Evolutionary conservation across 2,888 invertebrate species (phyloP).

Genomic region (Xanthostigma xanthostigma): DNA sequence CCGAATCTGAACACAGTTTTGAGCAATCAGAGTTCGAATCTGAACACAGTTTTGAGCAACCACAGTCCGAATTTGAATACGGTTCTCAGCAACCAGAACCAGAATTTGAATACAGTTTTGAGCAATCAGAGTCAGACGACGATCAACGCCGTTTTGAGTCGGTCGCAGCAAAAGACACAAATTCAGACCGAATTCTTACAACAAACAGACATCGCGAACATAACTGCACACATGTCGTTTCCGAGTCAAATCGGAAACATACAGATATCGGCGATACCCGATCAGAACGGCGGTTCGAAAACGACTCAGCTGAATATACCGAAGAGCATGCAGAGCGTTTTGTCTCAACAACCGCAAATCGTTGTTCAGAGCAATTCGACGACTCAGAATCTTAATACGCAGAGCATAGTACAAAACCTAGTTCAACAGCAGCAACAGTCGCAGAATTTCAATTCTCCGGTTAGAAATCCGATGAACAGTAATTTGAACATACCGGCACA

Average conservation of each 20-base stretch:
- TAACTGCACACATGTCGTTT: conserved; percentile 10
- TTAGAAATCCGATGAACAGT: not conserved
- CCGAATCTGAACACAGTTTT: too few relatives aligned
- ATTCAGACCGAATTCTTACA: too few relatives aligned
- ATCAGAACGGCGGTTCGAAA: conserved; percentile 11
- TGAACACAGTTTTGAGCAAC: conserved; percentile 23
- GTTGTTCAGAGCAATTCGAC: conserved; percentile 5
- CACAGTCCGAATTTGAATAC: conserved; percentile 19
- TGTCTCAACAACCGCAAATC: conserved; percentile 5
- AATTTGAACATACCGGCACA: conserved; percentile 26
- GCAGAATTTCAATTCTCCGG: not conserved
- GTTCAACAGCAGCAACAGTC: conserved; percentile 8
- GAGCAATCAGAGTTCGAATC: conserved; percentile 3
- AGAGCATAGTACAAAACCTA: conserved; percentile 1
- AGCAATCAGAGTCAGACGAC: conserved; percentile 21
- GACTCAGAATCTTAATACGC: not conserved
- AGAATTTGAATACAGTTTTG: conserved; percentile 21
- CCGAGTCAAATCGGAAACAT: conserved; percentile 25
- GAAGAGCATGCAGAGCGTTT: not conserved
- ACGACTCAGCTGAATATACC: not conserved
- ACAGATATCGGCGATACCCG: conserved; percentile 24
- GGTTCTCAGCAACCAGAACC: too few relatives aligned
- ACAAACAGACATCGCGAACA: conserved; percentile 1
- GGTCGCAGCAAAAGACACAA: too few relatives aligned
- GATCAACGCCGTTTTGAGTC: too few relatives aligned